phyloP scores from a whole-genome alignment of 2,797 vertebrate genomes.

The Chrysocyon brachyurus region DNA sequence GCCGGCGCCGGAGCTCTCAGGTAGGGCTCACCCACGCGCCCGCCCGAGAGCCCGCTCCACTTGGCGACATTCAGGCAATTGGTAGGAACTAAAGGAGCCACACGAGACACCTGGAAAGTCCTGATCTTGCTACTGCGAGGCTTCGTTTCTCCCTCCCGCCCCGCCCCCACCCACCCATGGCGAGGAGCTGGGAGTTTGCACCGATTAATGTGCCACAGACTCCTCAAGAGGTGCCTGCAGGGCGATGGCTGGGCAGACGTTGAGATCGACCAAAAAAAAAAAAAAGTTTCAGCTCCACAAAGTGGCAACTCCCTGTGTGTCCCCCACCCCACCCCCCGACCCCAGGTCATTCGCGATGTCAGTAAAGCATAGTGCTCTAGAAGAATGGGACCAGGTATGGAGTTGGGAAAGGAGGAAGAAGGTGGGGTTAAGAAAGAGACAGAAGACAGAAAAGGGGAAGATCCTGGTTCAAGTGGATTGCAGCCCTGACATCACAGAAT shows the following conservation, averaged over 20 bases:
- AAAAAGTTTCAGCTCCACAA: neutral
- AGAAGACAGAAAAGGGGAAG: neutral
- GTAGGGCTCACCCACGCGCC: neutral
- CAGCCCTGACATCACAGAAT: neutral
- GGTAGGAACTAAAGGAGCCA: neutral
- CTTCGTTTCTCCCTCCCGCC: neutral
- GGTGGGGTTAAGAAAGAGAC: neutral
- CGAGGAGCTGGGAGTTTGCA: neutral
- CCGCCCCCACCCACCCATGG: neutral
- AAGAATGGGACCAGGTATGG: neutral
- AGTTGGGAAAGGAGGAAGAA: neutral
- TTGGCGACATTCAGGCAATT: conserved; percentile 19
- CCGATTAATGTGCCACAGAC: neutral
- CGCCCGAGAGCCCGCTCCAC: neutral
- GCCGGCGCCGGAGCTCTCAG: neutral
- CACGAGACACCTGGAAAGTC: neutral
- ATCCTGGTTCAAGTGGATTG: neutral
- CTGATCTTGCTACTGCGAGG: neutral
- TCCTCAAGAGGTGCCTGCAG: neutral
- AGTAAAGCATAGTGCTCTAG: neutral
- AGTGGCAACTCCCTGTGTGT: neutral
- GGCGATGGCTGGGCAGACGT: neutral
- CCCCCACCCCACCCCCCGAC: too few relatives aligned
- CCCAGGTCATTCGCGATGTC: conserved; percentile 20
- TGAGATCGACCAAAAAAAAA: neutral